Base-by-base conservation (phyloP, 2,888 invertebrate genomes). In the Phasia obesa region DNA sequence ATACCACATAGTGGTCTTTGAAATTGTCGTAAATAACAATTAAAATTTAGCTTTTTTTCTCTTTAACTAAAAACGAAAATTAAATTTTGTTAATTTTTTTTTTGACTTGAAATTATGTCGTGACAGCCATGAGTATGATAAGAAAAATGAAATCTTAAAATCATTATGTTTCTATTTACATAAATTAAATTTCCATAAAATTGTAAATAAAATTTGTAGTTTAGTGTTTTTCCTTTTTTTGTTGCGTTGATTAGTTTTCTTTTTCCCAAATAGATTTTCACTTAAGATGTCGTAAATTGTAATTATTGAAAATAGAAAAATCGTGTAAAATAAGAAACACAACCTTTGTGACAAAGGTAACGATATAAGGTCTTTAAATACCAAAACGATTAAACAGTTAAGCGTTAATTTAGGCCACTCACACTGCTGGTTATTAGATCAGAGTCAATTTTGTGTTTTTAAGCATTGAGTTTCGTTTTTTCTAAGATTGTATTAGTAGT, bases 101-200 rank as follows among this genome's bases (percentile, higher is more conserved):
- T 27, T 11, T 19, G 1, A 11, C 5, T 47, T 27, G 17, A 27
- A 59, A 31, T 55, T 69, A 6, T 55, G 27, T 55, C 13, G 55
- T 19, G 42, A 55, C 35, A 23, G 51, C n/a, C 49, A 49, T 59
- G 17, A 49, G 47, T 35, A 49, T 59, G 49, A 71, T 60, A 67
- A 38, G 6, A 49, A 65, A 15, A 25, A 44, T 5, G 9, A 60
- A n/a, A 19, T 4, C n/a, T 23, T 15, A 21, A 31, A 64, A 27
- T 27, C 19, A 57, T 49, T 64, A 49, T 27, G 62, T 55, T 47
- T 59, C 35, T 27, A 13, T 53, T 64, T 55, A 57, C 64, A 78
- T 21, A 57, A 71, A 71, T 78, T 78, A 78, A 71, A 71, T 78
- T 78, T 71, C 19, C 70, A 78, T 78, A 65, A 71, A 55, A 47